Conservation (phyloP, 2,888 invertebrate species). For the Anorthoa munda region DNA sequence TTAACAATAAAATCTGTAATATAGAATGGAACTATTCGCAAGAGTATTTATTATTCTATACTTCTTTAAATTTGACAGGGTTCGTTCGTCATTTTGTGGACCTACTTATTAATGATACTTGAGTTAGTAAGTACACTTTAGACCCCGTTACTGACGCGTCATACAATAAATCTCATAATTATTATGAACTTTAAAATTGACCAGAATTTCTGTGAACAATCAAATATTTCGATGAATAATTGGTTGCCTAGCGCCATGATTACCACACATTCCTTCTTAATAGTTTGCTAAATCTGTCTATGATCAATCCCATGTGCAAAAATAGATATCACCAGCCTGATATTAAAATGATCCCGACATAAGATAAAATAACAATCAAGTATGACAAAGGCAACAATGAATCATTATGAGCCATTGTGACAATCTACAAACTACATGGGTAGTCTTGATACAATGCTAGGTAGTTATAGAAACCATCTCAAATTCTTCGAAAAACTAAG, state of each 20-base stretch:
- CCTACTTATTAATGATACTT: no score
- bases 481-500: constrained; percentile 30
- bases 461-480: constrained; percentile 33
- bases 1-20: not conserved
- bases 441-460: constrained; percentile 22
- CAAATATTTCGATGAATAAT: not conserved
- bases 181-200: not conserved
- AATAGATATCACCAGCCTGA: constrained; percentile 15
- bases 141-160: not conserved
- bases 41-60: no score
- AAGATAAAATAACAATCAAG: constrained; percentile 12
- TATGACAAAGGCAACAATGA: constrained; percentile 47
- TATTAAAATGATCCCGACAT: not conserved
- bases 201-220: not conserved
- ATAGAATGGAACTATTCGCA: not conserved
- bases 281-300: constrained; percentile 14
- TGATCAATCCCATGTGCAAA: constrained; percentile 14
- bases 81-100: no score
- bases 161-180: not conserved
- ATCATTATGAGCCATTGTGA: constrained; percentile 46
- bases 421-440: constrained; percentile 28
- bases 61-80: no score
- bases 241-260: not conserved
- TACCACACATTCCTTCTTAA: not conserved
- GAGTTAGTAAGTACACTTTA: no score